Evolutionary conservation across 1,140 invertebrate species (phyloP).

Genomic region (Hyphantria cunea): DNA sequence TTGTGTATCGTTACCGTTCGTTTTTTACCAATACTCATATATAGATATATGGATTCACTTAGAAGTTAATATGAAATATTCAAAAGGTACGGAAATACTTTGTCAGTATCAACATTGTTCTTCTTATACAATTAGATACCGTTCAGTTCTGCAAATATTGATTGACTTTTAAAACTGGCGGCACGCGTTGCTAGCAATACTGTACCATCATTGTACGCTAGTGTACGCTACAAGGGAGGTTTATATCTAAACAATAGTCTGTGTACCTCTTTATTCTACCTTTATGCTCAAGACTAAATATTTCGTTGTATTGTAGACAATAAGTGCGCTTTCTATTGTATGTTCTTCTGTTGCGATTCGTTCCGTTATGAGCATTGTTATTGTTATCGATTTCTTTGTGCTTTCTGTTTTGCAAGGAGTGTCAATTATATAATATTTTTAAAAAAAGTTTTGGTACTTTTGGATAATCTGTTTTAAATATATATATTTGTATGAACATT

Average conservation of each 20-base stretch:
- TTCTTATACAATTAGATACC: neutral
- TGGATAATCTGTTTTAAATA: too few species aligned
- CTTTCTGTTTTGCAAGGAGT: too few species aligned
- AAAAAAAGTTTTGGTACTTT: too few species aligned
- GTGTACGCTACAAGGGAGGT: neutral
- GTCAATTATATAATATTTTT: too few species aligned
- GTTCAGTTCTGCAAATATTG: conserved; percentile 11
- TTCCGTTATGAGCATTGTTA: neutral
- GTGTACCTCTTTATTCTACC: conserved; percentile 7
- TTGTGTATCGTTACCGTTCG: too few species aligned
- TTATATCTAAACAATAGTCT: conserved; percentile 11
- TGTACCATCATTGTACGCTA: neutral
- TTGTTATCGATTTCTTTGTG: too few species aligned
- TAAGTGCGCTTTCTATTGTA: neutral
- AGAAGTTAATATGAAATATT: neutral
- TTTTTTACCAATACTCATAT: too few species aligned
- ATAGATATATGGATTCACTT: neutral
- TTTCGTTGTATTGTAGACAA: neutral
- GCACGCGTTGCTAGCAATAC: conserved; percentile 2
- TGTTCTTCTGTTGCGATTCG: conserved; percentile 2
- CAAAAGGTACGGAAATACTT: neutral
- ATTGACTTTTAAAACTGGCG: conserved; percentile 11
- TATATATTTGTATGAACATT: too few species aligned
- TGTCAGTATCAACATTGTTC: neutral
- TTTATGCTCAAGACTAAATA: neutral